phyloP scores from a whole-genome alignment of 2,113 vertebrate species.

The Lepisosteus oculatus region DNA sequence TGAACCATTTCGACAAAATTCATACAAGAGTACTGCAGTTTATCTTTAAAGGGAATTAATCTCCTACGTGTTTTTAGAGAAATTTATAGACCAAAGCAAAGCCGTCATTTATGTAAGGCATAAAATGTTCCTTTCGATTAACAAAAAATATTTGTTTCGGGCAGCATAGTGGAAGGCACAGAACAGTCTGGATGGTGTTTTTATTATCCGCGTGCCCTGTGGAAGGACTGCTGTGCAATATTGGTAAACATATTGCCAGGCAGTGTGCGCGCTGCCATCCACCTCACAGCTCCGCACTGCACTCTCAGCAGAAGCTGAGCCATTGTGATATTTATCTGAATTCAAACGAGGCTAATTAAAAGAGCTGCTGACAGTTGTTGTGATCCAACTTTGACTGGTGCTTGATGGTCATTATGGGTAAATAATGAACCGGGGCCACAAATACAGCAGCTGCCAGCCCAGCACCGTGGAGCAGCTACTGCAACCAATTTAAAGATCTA shows the following conservation, averaged over 20 bases:
- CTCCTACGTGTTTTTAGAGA: too few relatives aligned
- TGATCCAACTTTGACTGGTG: constrained; percentile 84
- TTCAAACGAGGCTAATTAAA: constrained; percentile 88
- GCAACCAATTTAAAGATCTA: constrained; percentile 84
- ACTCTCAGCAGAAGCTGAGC: constrained; percentile 72
- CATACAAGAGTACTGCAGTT: too few relatives aligned
- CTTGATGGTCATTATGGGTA: constrained; percentile 88
- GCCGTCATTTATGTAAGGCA: too few relatives aligned
- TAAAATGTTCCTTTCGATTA: too few relatives aligned
- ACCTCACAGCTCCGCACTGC: constrained; percentile 57
- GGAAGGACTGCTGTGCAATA: neutral
- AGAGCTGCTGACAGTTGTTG: constrained; percentile 84
- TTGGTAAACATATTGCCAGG: neutral
- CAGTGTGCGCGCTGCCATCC: constrained; percentile 19
- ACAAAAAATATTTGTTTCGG: too few relatives aligned
- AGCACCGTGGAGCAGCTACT: constrained; percentile 73
- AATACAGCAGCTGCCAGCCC: constrained; percentile 83
- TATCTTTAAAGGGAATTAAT: too few relatives aligned
- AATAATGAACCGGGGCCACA: constrained; percentile 84
- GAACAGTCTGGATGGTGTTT: neutral
- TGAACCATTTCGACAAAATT: too few relatives aligned
- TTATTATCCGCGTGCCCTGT: too few relatives aligned
- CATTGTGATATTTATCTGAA: constrained; percentile 85
- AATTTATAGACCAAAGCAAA: too few relatives aligned
- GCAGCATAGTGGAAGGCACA: neutral